Base-by-base conservation (phyloP, 1,140 invertebrate genomes). In the Asbolus verrucosus region DNA sequence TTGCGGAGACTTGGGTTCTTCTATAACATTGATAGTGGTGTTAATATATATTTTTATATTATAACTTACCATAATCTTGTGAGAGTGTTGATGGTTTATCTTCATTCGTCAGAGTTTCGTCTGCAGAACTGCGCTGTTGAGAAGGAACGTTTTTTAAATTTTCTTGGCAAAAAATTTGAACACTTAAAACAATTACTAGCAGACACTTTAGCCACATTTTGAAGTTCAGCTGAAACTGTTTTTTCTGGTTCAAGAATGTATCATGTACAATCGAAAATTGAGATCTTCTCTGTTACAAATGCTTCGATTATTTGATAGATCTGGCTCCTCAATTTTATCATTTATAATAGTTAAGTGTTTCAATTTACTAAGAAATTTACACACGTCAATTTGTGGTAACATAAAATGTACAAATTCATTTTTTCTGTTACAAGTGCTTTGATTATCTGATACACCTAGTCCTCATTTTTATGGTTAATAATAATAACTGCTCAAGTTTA, bases 151-250 rank as follows among this genome's bases (percentile, higher is more conserved):
- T 54, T 9, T n/a, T 13, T 3, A 54, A 11, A 54, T 27, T 54
- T 54, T 54, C 46, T 54, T 54, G 46, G 9, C n/a, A 11, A 13
- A 24, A 13, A 27, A 5, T 27, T 5, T 54, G 21, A 24, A 24
- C 46, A 54, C 46, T 54, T 27, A 54, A 13, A 1, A 54, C 3
- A 27, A 50, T 21, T 21, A 54, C 46, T 11, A 54, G 18, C 46
- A 54, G 1, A 54, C 46, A 54, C 46, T 54, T 54, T 27, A 21
- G n/a, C 19, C 11, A 54, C 46, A 27, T 54, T 14, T 54, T 54
- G 19, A 13, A 14, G 2, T 19, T 24, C 46, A 19, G 43, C 43
- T 1, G 1, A n/a, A n/a, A 19, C 43, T 19, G 46, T 13, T 27
- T 24, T 54, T n/a, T n/a, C n/a, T 5, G n/a, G n/a, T n/a, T 27